Evolutionary conservation across 2,888 invertebrate genomes (phyloP).

Genomic region (Chloroclysta siterata): DNA sequence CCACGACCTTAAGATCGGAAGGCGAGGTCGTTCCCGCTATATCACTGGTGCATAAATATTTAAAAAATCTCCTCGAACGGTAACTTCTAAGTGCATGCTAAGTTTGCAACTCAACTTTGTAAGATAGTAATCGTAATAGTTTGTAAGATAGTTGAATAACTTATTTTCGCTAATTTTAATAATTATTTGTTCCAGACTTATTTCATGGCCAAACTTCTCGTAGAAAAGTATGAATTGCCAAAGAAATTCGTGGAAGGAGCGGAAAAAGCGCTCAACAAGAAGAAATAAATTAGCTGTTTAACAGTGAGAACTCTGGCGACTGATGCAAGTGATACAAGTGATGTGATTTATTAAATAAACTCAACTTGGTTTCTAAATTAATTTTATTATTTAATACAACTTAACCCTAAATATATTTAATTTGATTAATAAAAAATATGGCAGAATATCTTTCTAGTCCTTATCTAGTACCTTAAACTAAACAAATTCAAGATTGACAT

Average conservation of each 20-base stretch:
- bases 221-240: constrained; percentile 91
- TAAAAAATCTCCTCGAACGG: too few relatives aligned
- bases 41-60: too few relatives aligned
- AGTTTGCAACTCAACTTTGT: too few relatives aligned
- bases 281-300: constrained; percentile 63
- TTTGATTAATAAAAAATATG: constrained; percentile 33
- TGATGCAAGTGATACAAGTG: constrained; percentile 35
- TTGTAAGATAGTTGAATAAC: too few relatives aligned
- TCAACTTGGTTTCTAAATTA: constrained; percentile 39
- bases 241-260: constrained; percentile 90
- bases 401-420: constrained; percentile 29
- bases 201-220: constrained; percentile 78
- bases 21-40: too few relatives aligned
- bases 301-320: constrained; percentile 21
- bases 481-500: constrained; percentile 1
- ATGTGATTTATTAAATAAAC: constrained; percentile 38
- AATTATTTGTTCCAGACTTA: constrained; percentile 69
- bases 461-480: constrained; percentile 6
- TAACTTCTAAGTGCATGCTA: too few relatives aligned
- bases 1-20: too few relatives aligned
- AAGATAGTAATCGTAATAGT: too few relatives aligned
- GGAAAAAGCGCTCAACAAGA: constrained; percentile 90
- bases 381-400: constrained; percentile 36
- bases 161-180: constrained; percentile 5
- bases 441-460: too few relatives aligned